Evolutionary conservation across 2,888 invertebrate genomes (phyloP), one percentile per base, ranked within the genome.

Genomic region (Ceriagrion tenellum): DNA sequence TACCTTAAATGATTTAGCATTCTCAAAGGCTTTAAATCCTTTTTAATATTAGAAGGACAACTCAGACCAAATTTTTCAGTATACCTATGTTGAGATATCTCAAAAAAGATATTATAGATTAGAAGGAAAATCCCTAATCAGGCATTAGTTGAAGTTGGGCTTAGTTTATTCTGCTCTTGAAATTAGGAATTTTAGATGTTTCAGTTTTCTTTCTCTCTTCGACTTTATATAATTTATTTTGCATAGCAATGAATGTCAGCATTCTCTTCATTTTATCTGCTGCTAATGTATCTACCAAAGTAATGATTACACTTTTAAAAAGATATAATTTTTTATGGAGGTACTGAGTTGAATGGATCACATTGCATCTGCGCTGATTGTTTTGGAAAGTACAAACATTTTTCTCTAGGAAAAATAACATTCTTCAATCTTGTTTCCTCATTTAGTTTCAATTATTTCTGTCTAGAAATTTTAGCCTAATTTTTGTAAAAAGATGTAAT

Each of bases 401-500:
- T 69, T 81, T 81, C 81, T 35, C 16, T 81, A 81, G 81, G 81
- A 81, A 81, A 81, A 81, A 35, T 69, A 81, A 69, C 69, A 47
- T 26, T 69, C 30, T 81, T 35, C 35, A 35, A 35, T 81, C 35
- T 35, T 81, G 35, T 81, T 81, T 81, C 81, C 30, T 81, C n/a
- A 81, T 16, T 16, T 81, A 35, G 8, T 35, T 13, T 81, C n/a
- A 35, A 81, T 35, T 16, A 30, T 81, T 81, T 81, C 35, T 35
- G 35, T 81, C 18, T 81, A 35, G 30, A 81, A 81, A 81, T 35
- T 81, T n/a, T 81, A 81, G 81, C 81, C 23, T 81, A 69, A 69
- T 81, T 81, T 23, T 81, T 81, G 81, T 81, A 81, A 81, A 81
- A 81, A 81, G 23, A 89, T 89, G 89, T 89, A 55, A 89, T 12